Conservation (phyloP, 2,797 vertebrate species). For the Thamnophis elegans region DNA sequence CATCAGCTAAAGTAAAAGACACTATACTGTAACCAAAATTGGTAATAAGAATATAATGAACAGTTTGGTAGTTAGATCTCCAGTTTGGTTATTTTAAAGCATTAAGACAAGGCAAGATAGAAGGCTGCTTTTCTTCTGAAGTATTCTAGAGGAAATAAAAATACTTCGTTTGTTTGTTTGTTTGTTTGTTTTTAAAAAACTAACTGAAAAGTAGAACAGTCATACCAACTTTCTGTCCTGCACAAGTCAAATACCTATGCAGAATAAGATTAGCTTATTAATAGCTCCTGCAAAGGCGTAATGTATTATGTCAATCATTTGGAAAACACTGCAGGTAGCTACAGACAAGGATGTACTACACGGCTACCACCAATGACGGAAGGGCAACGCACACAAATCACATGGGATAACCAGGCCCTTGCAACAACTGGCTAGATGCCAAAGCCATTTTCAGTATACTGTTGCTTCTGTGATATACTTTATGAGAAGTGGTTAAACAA, state of each 20-base stretch:
- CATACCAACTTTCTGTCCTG: slow-evolving; percentile 88
- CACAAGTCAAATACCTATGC: slow-evolving; percentile 87
- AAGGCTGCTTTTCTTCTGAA: slow-evolving; percentile 91
- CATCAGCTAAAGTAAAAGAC: slow-evolving; percentile 94
- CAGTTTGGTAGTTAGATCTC: slow-evolving; percentile 93
- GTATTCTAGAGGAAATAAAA: slow-evolving; percentile 85
- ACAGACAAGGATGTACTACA: neutral
- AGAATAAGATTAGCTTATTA: slow-evolving; percentile 85
- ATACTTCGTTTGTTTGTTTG: slow-evolving; percentile 56
- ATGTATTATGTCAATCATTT: slow-evolving; percentile 71
- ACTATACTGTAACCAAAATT: slow-evolving; percentile 94
- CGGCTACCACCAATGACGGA: neutral
- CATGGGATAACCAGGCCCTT: neutral
- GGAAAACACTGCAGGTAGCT: slow-evolving; percentile 69
- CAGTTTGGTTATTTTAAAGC: slow-evolving; percentile 99
- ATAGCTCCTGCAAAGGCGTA: slow-evolving; percentile 81
- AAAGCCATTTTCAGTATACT: neutral
- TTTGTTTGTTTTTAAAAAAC: slow-evolving; percentile 49
- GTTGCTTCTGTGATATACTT: neutral
- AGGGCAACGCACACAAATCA: neutral
- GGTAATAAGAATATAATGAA: slow-evolving; percentile 82
- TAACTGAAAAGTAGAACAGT: slow-evolving; percentile 83
- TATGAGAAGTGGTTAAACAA: neutral
- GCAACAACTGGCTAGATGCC: neutral
- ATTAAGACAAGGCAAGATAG: slow-evolving; percentile 99